Evolutionary conservation across 2,888 invertebrate species (phyloP).

Genomic region (Xestoiulus laeticollis): DNA sequence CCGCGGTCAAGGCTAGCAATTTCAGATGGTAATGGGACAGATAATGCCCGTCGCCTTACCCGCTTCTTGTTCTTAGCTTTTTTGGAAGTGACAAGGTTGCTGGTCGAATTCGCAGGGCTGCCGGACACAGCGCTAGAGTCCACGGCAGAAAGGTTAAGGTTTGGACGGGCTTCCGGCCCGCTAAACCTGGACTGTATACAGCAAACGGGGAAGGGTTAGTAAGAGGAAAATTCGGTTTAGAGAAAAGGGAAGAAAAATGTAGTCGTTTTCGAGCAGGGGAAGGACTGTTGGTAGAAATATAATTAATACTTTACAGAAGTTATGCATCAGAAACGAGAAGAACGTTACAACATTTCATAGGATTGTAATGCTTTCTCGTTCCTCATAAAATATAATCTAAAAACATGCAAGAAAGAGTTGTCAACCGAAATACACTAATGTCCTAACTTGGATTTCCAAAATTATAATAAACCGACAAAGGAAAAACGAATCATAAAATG

Average conservation of each 20-base stretch:
- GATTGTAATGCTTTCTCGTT: too few species aligned
- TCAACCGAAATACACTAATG: too few species aligned
- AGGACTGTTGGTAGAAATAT: too few species aligned
- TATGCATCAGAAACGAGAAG: too few species aligned
- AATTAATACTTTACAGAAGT: too few species aligned
- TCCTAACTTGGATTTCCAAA: too few species aligned
- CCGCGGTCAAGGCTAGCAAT: background rate
- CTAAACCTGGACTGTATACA: constrained; percentile 42
- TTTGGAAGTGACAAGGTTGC: constrained; percentile 14
- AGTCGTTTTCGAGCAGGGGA: background rate
- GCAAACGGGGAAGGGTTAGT: background rate
- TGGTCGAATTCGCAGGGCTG: background rate
- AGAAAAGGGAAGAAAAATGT: background rate
- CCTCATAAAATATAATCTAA: too few species aligned
- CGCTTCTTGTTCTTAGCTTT: constrained; percentile 49
- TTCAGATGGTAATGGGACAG: constrained; percentile 8
- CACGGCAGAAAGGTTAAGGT: background rate
- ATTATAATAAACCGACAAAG: too few species aligned
- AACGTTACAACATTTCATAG: too few species aligned
- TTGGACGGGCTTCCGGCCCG: background rate
- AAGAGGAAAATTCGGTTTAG: background rate
- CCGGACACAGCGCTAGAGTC: background rate
- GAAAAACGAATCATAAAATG: too few species aligned
- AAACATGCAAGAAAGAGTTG: too few species aligned
- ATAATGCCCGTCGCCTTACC: constrained; percentile 49